phyloP scores from a whole-genome alignment of 2,113 vertebrate species.

The Eubucco bourcierii region DNA sequence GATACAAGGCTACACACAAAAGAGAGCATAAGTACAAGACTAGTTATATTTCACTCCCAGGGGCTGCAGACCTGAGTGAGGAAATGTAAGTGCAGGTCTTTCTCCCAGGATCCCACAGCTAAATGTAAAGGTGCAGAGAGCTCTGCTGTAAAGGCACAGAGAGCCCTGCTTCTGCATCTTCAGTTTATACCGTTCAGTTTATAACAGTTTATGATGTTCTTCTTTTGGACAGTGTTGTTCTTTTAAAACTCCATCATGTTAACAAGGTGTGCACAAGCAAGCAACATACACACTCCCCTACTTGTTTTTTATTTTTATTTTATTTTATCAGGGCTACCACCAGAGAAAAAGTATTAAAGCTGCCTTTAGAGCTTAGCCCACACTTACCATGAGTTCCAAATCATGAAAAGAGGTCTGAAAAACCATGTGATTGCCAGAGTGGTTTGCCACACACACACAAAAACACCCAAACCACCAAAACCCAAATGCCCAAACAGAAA shows the following conservation, averaged over 20 bases:
- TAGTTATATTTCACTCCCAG: neutral
- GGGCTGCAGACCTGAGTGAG: neutral
- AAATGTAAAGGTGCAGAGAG: neutral
- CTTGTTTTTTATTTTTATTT: neutral
- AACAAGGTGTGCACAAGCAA: fast-evolving
- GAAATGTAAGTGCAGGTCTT: neutral
- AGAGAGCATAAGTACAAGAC: neutral
- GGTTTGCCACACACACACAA: neutral
- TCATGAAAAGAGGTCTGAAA: neutral
- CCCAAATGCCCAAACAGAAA: too few species aligned
- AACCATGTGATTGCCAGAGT: neutral
- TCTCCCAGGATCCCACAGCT: neutral
- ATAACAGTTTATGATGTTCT: neutral
- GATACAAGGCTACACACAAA: neutral
- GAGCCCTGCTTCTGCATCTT: neutral
- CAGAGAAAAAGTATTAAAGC: neutral
- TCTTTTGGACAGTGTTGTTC: neutral
- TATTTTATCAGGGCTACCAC: neutral
- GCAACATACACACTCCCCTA: fast-evolving
- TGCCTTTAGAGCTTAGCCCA: neutral
- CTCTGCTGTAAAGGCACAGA: neutral
- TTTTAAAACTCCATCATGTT: neutral
- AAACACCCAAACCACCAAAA: neutral
- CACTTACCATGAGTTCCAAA: neutral
- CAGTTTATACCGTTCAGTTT: neutral